These are phyloP conservation scores for Bellardia pandia DNA, from an alignment of 2,888 invertebrate genomes.

Conservation along the genomic window DNA sequence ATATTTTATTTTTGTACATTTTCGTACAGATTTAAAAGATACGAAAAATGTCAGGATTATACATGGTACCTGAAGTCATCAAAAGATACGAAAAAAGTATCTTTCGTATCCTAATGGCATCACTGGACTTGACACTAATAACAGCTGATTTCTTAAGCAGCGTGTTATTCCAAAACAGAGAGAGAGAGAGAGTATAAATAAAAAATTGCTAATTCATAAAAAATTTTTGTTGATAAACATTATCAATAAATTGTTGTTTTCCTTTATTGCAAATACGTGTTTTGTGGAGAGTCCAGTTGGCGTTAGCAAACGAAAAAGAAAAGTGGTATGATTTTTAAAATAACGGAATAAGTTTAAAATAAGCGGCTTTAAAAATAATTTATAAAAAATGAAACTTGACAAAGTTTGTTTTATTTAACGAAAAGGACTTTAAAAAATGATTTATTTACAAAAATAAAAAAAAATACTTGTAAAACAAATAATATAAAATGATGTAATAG, in stretches of 20 bases:
- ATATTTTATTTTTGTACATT: too few species aligned
- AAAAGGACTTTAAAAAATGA: too few species aligned
- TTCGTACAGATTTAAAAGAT: too few species aligned
- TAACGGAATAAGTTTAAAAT: conserved; percentile 29
- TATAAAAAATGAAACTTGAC: not conserved
- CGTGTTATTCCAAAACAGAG: not conserved
- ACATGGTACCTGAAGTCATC: too few species aligned
- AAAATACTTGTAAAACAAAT: too few species aligned
- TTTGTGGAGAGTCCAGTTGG: conserved; percentile 74
- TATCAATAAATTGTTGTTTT: conserved; percentile 65
- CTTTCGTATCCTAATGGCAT: too few species aligned
- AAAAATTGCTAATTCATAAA: conserved; percentile 11
- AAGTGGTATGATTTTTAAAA: conserved; percentile 75
- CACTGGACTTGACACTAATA: not conserved
- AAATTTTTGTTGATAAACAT: conserved; percentile 67
- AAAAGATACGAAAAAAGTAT: too few species aligned
- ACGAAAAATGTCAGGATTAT: too few species aligned
- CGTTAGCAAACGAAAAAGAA: conserved; percentile 78
- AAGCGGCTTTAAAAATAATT: not conserved
- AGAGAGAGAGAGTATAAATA: not conserved
- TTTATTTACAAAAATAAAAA: too few species aligned
- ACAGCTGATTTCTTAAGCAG: conserved; percentile 44
- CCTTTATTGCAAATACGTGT: conserved; percentile 34
- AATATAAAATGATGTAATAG: too few species aligned
- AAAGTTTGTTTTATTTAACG: not conserved